Base-by-base conservation (phyloP, 2,113 vertebrate genomes). In the Sturnira hondurensis region DNA sequence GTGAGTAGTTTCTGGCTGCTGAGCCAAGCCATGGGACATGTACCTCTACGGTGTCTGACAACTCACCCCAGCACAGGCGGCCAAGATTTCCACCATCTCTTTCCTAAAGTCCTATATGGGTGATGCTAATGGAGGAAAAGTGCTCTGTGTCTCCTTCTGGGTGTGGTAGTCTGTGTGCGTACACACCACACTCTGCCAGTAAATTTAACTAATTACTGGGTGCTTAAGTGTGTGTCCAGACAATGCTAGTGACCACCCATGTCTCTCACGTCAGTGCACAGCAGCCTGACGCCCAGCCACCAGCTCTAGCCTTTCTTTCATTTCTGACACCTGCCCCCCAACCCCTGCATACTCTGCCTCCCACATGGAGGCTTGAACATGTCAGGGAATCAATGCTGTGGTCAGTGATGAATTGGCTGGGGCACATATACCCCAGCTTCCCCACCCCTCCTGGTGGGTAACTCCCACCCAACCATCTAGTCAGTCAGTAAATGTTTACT, bases 1-100 rank as follows among this genome's bases (percentile, higher is more conserved):
- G 99, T 99, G 98, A 97, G 97, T 86, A 14, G 16, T 33, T 38
- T 43, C 70, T 41, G 77, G 8, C 45, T 4, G 1, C 76, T 4
- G 22, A 88, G 67, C 45, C 76, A 10, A 28, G 19, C 56, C 33
- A 15, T 4, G 14, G 22, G 17, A 43, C 15, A 31, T 0, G 0
- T n/a, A 16, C 36, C 16, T 77, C 54, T 33, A 10, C 1, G 0
- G 36, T 15, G 54, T 19, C 14, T 88, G 50, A 83, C 61, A 68
- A 38, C 63, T 38, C 33, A 24, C 58, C n/a, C 73, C 20, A 26
- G 81, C 41, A 22, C 8, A 4, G n/a, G 19, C 36, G 22, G 1
- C 50, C 41, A 24, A 47, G 73, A 28, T 38, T 54, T 19, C 47
- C 3, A 8, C 67, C 11, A 7, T 56, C 74, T 63, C 63, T 94